Percentiles rank a stretch among this genome's conserved stretches.
Conservation (phyloP, 2,113 vertebrate genomes). For the Larimichthys polyactis region DNA sequence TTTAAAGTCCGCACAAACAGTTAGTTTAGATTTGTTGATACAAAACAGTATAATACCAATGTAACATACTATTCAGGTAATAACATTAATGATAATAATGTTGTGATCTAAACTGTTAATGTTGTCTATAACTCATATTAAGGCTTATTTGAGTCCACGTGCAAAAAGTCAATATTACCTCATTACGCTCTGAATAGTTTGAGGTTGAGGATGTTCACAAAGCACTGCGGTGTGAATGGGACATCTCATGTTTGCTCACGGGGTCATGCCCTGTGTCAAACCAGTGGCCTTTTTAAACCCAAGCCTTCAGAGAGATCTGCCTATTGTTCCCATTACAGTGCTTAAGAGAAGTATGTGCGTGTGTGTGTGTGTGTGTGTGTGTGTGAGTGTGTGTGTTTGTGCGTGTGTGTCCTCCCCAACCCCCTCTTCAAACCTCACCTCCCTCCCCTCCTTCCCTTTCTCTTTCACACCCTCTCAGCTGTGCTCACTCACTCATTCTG, state of each 20-base stretch:
- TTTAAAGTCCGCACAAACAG: too few relatives aligned
- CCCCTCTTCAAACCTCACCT: conserved; percentile 74
- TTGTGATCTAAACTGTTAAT: not conserved
- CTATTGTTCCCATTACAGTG: conserved; percentile 84
- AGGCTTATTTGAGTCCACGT: not conserved
- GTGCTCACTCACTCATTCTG: conserved; percentile 77
- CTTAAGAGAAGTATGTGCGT: conserved; percentile 69
- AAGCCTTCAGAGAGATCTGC: conserved; percentile 77
- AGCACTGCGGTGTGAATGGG: conserved; percentile 61
- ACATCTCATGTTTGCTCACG: conserved; percentile 65
- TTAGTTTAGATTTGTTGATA: too few relatives aligned
- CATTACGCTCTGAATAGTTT: not conserved
- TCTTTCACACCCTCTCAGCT: conserved; percentile 81
- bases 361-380: conserved; percentile 48
- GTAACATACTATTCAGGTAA: too few relatives aligned
- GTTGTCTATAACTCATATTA: not conserved
- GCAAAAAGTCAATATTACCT: conserved; percentile 16
- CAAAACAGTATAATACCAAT: too few relatives aligned
- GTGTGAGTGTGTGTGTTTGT: conserved; percentile 50
- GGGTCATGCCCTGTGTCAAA: conserved; percentile 67
- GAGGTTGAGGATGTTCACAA: conserved; percentile 36
- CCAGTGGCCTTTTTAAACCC: conserved; percentile 53
- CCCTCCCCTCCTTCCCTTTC: conserved; percentile 66
- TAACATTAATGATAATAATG: too few relatives aligned
- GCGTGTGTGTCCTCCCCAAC: conserved; percentile 49